A percentile compares a stretch with the other conserved stretches of the same genome.
Conservation (phyloP, 2,113 vertebrate species). For the Gasterosteus nipponicus region DNA sequence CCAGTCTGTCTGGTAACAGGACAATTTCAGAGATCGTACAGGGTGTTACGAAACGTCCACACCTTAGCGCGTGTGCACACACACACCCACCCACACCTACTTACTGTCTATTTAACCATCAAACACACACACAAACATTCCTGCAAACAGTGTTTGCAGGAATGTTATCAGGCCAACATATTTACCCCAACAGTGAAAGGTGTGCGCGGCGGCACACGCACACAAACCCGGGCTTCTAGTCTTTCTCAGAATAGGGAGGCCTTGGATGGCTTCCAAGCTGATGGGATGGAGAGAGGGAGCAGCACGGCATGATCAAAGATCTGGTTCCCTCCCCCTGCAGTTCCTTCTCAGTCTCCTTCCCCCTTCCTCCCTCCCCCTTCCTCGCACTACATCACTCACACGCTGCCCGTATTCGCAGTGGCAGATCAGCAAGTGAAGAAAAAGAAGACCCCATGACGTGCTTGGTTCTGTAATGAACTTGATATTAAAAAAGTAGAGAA, state of each 20-base stretch:
- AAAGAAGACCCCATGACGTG: not conserved
- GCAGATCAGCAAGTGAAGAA: not conserved
- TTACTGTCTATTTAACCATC: not conserved
- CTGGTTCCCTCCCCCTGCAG: conserved; percentile 1
- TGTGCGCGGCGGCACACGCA: not conserved
- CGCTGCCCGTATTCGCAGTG: not conserved
- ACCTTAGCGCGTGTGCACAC: not conserved
- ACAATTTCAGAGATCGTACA: conserved; percentile 3
- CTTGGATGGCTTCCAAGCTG: conserved; percentile 45
- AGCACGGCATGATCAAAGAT: conserved; percentile 33
- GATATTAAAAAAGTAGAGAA: too few species aligned
- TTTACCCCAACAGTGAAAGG: not conserved
- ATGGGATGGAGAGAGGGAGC: conserved; percentile 37
- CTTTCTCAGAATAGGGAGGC: not conserved
- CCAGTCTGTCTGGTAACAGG: conserved; percentile 27
- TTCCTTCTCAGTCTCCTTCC: not conserved
- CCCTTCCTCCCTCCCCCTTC: conserved; percentile 2
- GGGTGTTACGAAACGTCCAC: not conserved
- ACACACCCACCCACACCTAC: not conserved
- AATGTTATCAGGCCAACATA: not conserved
- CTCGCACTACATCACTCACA: not conserved
- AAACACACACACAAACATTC: conserved; percentile 2
- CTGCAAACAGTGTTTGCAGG: too few species aligned
- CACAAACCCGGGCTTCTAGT: conserved; percentile 1
- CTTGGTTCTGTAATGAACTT: too few species aligned